Evolutionary conservation across 2,888 invertebrate species (phyloP).

Genomic region (Perizoma affinitatum): DNA sequence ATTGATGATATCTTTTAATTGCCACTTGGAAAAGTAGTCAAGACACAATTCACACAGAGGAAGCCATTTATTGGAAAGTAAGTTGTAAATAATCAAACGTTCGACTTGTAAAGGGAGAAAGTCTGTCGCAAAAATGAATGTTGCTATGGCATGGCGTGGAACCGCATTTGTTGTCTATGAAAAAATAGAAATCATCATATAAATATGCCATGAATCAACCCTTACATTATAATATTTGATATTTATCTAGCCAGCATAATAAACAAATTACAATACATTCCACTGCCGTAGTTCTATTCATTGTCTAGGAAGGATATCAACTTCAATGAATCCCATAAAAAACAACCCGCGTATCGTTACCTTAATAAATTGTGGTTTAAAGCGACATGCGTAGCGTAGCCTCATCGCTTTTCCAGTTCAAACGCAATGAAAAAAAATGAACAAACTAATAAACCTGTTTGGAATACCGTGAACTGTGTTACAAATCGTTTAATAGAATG

Average conservation of each 20-base stretch:
- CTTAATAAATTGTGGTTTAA: constrained; percentile 27
- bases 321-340: constrained; percentile 24
- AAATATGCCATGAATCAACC: background rate
- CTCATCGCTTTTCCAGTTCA: constrained; percentile 22
- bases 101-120: constrained; percentile 24
- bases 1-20: too few relatives aligned
- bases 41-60: constrained; percentile 40
- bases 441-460: constrained; percentile 38
- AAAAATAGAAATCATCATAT: background rate
- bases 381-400: constrained; percentile 23
- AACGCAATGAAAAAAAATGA: constrained; percentile 35
- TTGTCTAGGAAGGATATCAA: constrained; percentile 23
- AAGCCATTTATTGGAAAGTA: constrained; percentile 54
- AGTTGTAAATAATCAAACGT: constrained; percentile 51
- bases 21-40: constrained; percentile 16
- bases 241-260: too few relatives aligned
- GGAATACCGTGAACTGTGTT: constrained; percentile 42
- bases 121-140: constrained; percentile 22
- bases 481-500: constrained; percentile 41
- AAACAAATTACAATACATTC: constrained; percentile 4
- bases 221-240: too few relatives aligned
- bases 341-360: constrained; percentile 16
- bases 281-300: constrained; percentile 8
- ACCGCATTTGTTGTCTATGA: background rate
- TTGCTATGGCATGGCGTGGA: constrained; percentile 3